A percentile compares a stretch with the other conserved stretches of the same genome.
These are phyloP conservation scores for Aplocera efformata DNA, from an alignment of 2,888 invertebrate genomes.

Conservation along the genomic window DNA sequence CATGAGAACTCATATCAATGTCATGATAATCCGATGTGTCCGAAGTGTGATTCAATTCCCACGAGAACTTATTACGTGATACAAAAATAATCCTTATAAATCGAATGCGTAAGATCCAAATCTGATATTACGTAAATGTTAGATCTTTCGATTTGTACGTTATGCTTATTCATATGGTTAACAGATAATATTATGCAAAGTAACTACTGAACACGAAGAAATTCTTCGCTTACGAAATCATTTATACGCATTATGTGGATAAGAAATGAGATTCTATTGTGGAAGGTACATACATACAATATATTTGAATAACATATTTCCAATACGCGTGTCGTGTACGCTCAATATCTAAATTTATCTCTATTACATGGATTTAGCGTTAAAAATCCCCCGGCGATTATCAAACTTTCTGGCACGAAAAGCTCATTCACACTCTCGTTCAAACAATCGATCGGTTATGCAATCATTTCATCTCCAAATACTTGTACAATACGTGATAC, in stretches of 20 bases:
- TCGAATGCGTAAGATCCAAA: constrained; percentile 1
- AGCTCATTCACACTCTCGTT: constrained; percentile 22
- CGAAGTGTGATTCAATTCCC: constrained; percentile 9
- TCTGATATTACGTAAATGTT: background rate
- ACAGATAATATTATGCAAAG: constrained; percentile 5
- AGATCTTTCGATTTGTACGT: constrained; percentile 3
- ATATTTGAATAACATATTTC: constrained; percentile 16
- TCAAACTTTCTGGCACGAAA: constrained; percentile 12
- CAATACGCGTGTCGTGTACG: background rate
- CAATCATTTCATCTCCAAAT: constrained; percentile 10
- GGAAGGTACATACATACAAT: constrained; percentile 1
- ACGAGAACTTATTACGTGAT: constrained; percentile 14
- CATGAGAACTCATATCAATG: constrained; percentile 15
- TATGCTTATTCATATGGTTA: constrained; percentile 1
- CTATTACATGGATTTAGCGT: constrained; percentile 5
- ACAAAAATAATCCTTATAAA: constrained; percentile 8
- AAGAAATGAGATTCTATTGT: constrained; percentile 15
- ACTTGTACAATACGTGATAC: constrained; percentile 1
- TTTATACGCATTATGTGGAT: constrained; percentile 3
- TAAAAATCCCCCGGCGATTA: constrained; percentile 3
- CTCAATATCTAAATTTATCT: background rate
- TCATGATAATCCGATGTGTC: constrained; percentile 11
- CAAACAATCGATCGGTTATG: constrained; percentile 22
- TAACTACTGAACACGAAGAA: constrained; percentile 10
- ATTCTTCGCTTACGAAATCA: constrained; percentile 16